A percentile compares a stretch with the other conserved stretches of the same genome.
phyloP scores from a whole-genome alignment of 2,888 invertebrate genomes.

The Rhagium mordax region DNA sequence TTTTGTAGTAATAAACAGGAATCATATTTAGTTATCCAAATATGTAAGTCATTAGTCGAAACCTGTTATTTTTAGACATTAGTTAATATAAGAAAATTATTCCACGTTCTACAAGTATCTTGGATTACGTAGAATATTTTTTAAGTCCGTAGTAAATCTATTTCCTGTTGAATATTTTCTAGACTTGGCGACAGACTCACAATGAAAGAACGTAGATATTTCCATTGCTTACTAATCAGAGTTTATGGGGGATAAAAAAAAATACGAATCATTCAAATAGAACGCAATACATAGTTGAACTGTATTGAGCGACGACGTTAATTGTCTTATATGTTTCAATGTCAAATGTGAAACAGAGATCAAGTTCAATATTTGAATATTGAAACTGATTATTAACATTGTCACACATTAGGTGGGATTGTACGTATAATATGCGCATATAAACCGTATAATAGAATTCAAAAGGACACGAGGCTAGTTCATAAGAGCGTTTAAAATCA shows the following conservation, averaged over 20 bases:
- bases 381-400: neutral
- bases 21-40: too few relatives aligned
- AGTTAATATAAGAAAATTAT: too few relatives aligned
- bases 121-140: too few relatives aligned
- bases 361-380: constrained; percentile 7
- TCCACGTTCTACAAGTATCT: too few relatives aligned
- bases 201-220: neutral
- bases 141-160: neutral
- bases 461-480: neutral
- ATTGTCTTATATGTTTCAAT: constrained; percentile 9
- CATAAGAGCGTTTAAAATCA: neutral
- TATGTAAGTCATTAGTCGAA: too few relatives aligned
- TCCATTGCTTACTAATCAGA: neutral
- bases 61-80: too few relatives aligned
- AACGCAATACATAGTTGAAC: neutral
- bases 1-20: too few relatives aligned
- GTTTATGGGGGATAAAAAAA: neutral
- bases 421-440: neutral
- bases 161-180: neutral
- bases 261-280: neutral
- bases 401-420: neutral
- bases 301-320: neutral
- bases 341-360: neutral
- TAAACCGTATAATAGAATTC: neutral
- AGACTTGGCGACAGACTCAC: neutral